Evolutionary conservation across 2,888 invertebrate species (phyloP).

Genomic region (Antheraea assamensis): DNA sequence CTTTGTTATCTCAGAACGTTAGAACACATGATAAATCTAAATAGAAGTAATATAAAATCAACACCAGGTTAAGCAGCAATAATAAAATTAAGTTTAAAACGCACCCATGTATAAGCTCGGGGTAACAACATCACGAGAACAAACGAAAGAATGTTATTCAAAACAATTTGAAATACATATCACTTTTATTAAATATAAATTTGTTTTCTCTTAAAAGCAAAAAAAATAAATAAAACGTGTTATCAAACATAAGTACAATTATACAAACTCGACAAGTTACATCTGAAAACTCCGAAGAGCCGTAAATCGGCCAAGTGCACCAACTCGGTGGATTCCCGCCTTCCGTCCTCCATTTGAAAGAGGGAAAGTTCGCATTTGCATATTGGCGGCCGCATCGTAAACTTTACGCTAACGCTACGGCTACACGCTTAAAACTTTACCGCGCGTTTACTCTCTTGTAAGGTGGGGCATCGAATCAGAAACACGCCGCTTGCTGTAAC

Average conservation of each 20-base stretch:
- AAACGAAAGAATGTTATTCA: not conserved
- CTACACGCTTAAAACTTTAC: conserved; percentile 7
- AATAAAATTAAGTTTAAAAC: too few species aligned
- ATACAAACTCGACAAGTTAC: conserved; percentile 49
- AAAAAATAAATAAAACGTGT: not conserved
- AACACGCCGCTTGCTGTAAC: not conserved
- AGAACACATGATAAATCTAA: too few species aligned
- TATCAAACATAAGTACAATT: conserved; percentile 22
- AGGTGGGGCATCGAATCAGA: not conserved
- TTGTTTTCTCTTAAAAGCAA: not conserved
- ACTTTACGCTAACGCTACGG: conserved; percentile 37
- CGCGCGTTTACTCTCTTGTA: not conserved
- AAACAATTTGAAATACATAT: not conserved
- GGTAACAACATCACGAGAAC: not conserved
- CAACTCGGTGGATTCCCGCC: conserved; percentile 35
- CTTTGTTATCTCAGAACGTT: not conserved
- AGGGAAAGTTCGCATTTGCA: conserved; percentile 78
- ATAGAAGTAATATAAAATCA: too few species aligned
- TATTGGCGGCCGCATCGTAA: conserved; percentile 54
- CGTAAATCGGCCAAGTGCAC: conserved; percentile 78
- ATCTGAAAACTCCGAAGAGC: conserved; percentile 54
- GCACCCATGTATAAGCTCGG: too few species aligned
- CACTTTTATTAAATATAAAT: not conserved
- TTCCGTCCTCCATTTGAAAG: conserved; percentile 45
- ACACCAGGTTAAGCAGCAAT: too few species aligned